These are phyloP conservation scores for Diorhabda elongata DNA, from an alignment of 1,140 invertebrate species.

Conservation along the genomic window DNA sequence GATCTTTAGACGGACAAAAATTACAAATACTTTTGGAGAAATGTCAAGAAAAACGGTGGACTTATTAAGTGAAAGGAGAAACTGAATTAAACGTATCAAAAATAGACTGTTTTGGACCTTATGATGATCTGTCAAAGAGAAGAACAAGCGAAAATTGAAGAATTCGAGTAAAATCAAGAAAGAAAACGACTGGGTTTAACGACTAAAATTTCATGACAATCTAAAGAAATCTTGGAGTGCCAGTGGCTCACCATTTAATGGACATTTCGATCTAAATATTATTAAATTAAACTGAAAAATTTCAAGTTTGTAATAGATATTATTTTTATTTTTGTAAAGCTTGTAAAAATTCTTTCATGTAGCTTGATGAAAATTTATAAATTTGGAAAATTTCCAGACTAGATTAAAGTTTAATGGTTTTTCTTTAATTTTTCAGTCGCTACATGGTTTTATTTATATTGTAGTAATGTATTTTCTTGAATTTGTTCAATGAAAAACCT, in stretches of 20 bases:
- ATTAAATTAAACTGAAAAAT: conserved; percentile 46
- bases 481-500: too few species aligned
- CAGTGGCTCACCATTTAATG: conserved; percentile 80
- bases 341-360: too few species aligned
- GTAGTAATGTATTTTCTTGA: too few species aligned
- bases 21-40: conserved; percentile 69
- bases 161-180: conserved; percentile 75
- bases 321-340: not conserved
- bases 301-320: not conserved
- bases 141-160: conserved; percentile 76
- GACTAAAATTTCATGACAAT: conserved; percentile 64
- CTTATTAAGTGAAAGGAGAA: conserved; percentile 65
- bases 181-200: conserved; percentile 67
- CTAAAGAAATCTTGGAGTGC: conserved; percentile 77
- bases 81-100: conserved; percentile 69
- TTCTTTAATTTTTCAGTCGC: too few species aligned
- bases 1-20: conserved; percentile 72
- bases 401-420: too few species aligned
- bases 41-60: conserved; percentile 78
- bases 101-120: conserved; percentile 73
- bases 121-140: conserved; percentile 72
- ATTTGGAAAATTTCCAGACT: too few species aligned
- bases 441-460: too few species aligned
- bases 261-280: conserved; percentile 70
- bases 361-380: too few species aligned